A percentile compares a stretch with the other conserved stretches of the same genome.
Evolutionary conservation across 1,140 invertebrate species (phyloP).

Genomic region (Battus philenor): DNA sequence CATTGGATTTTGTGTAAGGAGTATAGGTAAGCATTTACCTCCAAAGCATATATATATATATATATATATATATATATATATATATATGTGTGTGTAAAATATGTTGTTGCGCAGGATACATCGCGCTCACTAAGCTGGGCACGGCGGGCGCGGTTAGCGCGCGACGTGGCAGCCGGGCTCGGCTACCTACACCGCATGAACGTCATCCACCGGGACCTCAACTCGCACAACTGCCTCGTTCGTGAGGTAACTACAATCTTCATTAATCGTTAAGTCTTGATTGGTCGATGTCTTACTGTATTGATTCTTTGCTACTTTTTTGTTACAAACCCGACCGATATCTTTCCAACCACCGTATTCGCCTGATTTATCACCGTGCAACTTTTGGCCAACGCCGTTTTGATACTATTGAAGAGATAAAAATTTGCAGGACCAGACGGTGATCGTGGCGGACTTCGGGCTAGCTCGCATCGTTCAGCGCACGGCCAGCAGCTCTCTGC

Average conservation of each 20-base stretch:
- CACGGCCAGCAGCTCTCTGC: slow-evolving; percentile 62
- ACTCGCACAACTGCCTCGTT: slow-evolving; percentile 97
- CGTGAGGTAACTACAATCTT: slow-evolving; percentile 84
- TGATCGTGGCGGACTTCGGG: slow-evolving; percentile 97
- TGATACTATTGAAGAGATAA: too few relatives aligned
- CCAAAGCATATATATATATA: too few relatives aligned
- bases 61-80: too few relatives aligned
- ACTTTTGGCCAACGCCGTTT: too few relatives aligned
- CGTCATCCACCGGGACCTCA: slow-evolving; percentile 96
- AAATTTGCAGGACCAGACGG: slow-evolving; percentile 86
- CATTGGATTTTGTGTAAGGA: too few relatives aligned
- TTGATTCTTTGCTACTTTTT: too few relatives aligned
- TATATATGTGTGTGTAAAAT: too few relatives aligned
- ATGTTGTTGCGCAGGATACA: too few relatives aligned
- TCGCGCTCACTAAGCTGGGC: slow-evolving; percentile 86
- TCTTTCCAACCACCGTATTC: too few relatives aligned
- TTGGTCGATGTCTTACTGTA: neutral
- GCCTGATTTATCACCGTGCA: neutral
- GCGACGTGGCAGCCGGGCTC: slow-evolving; percentile 95
- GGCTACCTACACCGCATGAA: slow-evolving; percentile 95
- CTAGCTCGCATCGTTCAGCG: slow-evolving; percentile 89
- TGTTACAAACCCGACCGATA: too few relatives aligned
- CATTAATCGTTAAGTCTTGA: neutral
- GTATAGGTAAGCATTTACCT: too few relatives aligned
- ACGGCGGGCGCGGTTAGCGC: slow-evolving; percentile 88